Conservation (phyloP, 2,888 invertebrate species). For the Dichetophora obliterata region DNA sequence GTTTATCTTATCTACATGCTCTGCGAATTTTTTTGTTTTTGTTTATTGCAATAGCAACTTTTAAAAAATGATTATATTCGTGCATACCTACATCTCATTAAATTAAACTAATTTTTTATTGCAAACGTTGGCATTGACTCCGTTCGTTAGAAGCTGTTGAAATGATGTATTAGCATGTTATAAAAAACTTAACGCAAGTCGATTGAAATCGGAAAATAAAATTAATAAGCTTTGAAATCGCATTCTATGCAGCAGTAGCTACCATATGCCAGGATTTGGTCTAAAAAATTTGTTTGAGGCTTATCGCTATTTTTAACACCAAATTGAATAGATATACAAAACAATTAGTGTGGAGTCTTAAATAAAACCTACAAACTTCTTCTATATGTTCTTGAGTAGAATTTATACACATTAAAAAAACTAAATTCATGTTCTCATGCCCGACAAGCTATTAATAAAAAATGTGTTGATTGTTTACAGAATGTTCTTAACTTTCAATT, state of each 20-base stretch:
- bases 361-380: too few relatives aligned
- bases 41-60: neutral
- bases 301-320: too few relatives aligned
- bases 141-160: slow-evolving; percentile 32
- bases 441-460: neutral
- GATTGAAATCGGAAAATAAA: too few relatives aligned
- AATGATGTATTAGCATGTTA: neutral
- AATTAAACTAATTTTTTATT: slow-evolving; percentile 51
- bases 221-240: too few relatives aligned
- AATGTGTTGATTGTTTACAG: neutral
- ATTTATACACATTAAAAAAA: too few relatives aligned
- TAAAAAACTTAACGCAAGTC: neutral
- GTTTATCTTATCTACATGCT: slow-evolving; percentile 52
- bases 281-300: too few relatives aligned
- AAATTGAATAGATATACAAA: too few relatives aligned
- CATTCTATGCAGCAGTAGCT: too few relatives aligned
- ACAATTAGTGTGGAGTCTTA: too few relatives aligned
- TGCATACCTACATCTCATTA: slow-evolving; percentile 50
- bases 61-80: neutral
- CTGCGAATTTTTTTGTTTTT: neutral
- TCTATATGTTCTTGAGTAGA: too few relatives aligned
- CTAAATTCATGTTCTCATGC: too few relatives aligned
- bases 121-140: slow-evolving; percentile 55
- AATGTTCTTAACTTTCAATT: neutral
- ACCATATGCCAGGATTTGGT: too few relatives aligned